Evolutionary conservation across 1,140 invertebrate species (phyloP), one percentile per base, ranked within the genome.

Genomic region (Orius insidiosus): DNA sequence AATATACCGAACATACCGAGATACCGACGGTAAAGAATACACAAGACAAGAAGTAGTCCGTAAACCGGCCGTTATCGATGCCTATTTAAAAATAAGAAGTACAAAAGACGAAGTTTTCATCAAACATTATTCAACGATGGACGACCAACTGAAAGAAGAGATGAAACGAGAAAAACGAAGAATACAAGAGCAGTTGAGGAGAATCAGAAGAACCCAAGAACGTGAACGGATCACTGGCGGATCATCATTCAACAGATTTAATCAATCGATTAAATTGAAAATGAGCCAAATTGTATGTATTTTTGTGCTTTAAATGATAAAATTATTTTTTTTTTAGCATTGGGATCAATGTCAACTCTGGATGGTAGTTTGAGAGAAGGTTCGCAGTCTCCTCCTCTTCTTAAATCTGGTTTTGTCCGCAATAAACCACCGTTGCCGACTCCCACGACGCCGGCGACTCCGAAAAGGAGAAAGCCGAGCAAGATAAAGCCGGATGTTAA

Each of bases 71-170:
- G 85, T 98, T 0, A 97, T 98, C 51, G 93, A 98, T 57, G 88
- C 92, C 0, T 99, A 99, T 60, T 75, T 93, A 0, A 83, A 92
- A 57, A 98, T 99, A 35, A 70, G 94, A 8, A 85, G 81, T 7
- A 96, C 90, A 0, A 95, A 96, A 61, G 93, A 98, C 61, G 85
- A 92, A 24, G 72, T 77, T 1, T 95, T 94, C 52, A 95, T 96
- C 51, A 75, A 83, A 52, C 85, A 92, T 57, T 93, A 92, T 60
- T 85, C 87, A 0, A 84, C 84, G 0, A 64, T 88, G 49, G 87
- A 92, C 56, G 87, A 92, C 51, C 78, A 84, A 6, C 83, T 88
- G 48, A 93, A 93, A 57, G 88, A 95, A 62, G 89, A 95, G 59
- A 93, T 93, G 81, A 92, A 95, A 56, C 71, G 89, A 41, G 95